Percentiles rank a stretch among this genome's conserved stretches.
phyloP scores from a whole-genome alignment of 2,797 vertebrate genomes.

The Mallotus villosus region DNA sequence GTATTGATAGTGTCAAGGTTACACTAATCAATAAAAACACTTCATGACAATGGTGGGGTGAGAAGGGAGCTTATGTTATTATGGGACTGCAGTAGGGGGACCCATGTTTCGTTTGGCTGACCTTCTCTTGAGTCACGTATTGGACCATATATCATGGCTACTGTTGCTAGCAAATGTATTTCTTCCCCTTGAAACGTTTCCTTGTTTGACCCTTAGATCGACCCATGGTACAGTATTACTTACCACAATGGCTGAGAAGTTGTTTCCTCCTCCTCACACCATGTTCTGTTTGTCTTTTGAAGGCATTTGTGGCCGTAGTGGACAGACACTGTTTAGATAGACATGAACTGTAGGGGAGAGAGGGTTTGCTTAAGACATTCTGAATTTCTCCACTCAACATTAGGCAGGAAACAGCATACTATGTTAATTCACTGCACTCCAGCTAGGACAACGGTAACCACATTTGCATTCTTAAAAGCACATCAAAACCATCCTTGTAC shows the following conservation, averaged over 20 bases:
- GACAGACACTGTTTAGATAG: no score
- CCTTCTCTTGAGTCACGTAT: slow-evolving; percentile 7
- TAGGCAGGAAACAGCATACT: not conserved
- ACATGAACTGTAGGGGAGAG: no score
- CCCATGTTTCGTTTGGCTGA: slow-evolving; percentile 15
- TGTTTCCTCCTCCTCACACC: not conserved
- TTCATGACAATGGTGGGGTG: slow-evolving; percentile 9
- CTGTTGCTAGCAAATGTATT: slow-evolving; percentile 18
- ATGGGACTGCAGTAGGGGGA: slow-evolving; percentile 19
- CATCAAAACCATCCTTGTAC: not conserved
- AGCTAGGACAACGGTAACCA: not conserved
- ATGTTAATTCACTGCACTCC: not conserved
- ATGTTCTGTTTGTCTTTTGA: not conserved
- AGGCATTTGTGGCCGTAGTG: no score
- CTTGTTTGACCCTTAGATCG: slow-evolving; percentile 14
- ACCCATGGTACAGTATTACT: not conserved
- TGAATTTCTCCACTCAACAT: not conserved
- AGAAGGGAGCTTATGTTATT: slow-evolving; percentile 11
- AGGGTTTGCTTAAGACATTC: not conserved
- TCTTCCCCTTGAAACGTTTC: slow-evolving; percentile 9
- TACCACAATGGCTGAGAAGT: not conserved
- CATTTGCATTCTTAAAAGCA: not conserved
- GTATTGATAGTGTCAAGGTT: slow-evolving; percentile 14
- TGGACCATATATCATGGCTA: not conserved
- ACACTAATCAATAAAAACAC: slow-evolving; percentile 16